Evolutionary conservation across 2,113 vertebrate species (phyloP), one percentile per base, ranked within the genome.

Genomic region (Chinchilla lanigera): DNA sequence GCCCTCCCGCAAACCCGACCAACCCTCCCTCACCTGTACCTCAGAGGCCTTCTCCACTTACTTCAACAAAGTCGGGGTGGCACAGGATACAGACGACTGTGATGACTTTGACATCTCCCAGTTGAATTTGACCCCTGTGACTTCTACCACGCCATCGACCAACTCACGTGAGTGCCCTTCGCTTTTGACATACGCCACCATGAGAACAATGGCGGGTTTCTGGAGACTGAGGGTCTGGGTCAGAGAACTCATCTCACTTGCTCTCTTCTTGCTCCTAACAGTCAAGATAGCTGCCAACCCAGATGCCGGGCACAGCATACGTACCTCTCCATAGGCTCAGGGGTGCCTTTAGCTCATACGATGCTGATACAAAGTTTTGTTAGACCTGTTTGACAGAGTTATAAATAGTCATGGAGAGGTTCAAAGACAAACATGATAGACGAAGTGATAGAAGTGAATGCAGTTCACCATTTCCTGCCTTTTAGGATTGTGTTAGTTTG

Each of bases 71-170:
- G 99, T 99, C 98, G 99, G 99, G 98, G 98, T 99, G 97, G 99
- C 99, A 97, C 99, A 99, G 99, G 99, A 99, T 98, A 99, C 99
- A 78, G 99, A 99, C 89, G 99, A 99, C 99, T 99, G 99, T 98
- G 99, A 99, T 93, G 99, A 99, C 99, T 99, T 99, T 93, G 99
- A 99, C 98, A 99, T 99, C 98, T 99, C 99, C 97, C 99, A 99
- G 98, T 99, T 99, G 99, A 99, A 99, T 98, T 99, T 99, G 98
- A 99, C 99, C 69, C 99, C 99, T 60, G 99, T 99, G 99, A 99
- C 99, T 97, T 99, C 99, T 97, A 99, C 99, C 5, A 99, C 99
- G 20, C 99, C 99, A 44, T 99, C 99, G 86, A 99, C 99, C 97
- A 99, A 99, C 98, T 99, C 99, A 98, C 99, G 99, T 99, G 98